Evolutionary conservation across 2,888 invertebrate genomes (phyloP), one percentile per base, ranked within the genome.

Genomic region (Scaptomyza flava): DNA sequence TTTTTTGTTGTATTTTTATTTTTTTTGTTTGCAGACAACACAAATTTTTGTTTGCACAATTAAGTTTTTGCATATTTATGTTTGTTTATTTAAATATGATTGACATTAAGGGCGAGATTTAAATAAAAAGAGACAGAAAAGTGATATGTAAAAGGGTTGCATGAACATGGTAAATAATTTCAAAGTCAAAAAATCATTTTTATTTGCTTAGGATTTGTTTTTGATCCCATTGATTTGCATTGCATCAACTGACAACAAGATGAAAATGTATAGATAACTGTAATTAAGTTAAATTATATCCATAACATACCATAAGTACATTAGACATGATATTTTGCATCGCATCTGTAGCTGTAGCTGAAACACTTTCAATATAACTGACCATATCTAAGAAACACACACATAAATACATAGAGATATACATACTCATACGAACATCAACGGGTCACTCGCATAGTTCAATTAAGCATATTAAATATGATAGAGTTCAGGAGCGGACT

Each of bases 391-490:
- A 4, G 30, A 27, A 17, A 51, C 23, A 57, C 30, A 51, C 46
- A 60, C 56, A 58, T 45, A 23, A 4, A 42, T 58, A 57, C 47
- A 54, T 58, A 23, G 5, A 14, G 5, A 14, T 8, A 53, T 42
- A 36, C 3, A n/a, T 34, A 34, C 36, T 20, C 48, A n/a, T 41
- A 45, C 36, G 30, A 34, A 30, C 34, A 71, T 60, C 52, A 42
- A 54, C 77, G 81, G 89, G 84, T 89, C 84, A 88, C 68, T 68
- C 65, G 56, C 76, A 77, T 83, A 87, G 89, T 88, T 87, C 89
- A 84, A 84, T 84, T 84, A 77, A 67, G 60, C 72, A 72, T 74
- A 74, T 88, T 84, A 57, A 84, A 77, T 62, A 46, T 68, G 53
- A 46, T 31, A 51, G 31, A 57, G 64, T n/a, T n/a, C 87, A 68